phyloP scores from a whole-genome alignment of 2,888 invertebrate genomes.

The Agrotis ipsilon region DNA sequence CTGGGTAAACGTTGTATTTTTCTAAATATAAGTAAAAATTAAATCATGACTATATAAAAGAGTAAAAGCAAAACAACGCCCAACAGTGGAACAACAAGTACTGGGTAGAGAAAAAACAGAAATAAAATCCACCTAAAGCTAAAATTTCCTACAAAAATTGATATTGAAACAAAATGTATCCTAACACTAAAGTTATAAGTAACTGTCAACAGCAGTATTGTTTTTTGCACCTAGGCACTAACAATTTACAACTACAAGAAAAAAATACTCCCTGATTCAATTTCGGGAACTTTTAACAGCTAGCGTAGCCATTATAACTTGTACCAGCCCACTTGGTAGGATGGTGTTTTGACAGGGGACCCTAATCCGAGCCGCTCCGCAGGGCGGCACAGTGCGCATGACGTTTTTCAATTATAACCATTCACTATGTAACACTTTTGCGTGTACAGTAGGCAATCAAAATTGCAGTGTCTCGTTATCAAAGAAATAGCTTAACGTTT shows the following conservation, averaged over 20 bases:
- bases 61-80: too few relatives aligned
- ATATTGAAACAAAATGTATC: neutral
- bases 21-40: too few relatives aligned
- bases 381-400: slow-evolving; percentile 85
- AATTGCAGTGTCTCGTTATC: too few relatives aligned
- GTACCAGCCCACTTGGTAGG: slow-evolving; percentile 59
- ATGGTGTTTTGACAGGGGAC: slow-evolving; percentile 85
- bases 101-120: too few relatives aligned
- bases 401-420: slow-evolving; percentile 86
- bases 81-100: too few relatives aligned
- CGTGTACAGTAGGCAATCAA: too few relatives aligned
- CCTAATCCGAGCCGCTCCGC: slow-evolving; percentile 85
- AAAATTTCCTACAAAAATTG: too few relatives aligned
- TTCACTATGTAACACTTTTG: slow-evolving; percentile 86
- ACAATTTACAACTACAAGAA: neutral
- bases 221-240: neutral
- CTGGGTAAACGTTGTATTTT: too few relatives aligned
- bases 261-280: slow-evolving; percentile 15
- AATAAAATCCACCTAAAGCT: too few relatives aligned
- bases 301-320: slow-evolving; percentile 53
- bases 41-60: too few relatives aligned
- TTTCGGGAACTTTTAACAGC: slow-evolving; percentile 25
- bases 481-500: too few relatives aligned
- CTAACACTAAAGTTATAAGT: too few relatives aligned
- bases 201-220: neutral